phyloP scores from a whole-genome alignment of 2,888 invertebrate species.

The Cremastinae sp. region DNA sequence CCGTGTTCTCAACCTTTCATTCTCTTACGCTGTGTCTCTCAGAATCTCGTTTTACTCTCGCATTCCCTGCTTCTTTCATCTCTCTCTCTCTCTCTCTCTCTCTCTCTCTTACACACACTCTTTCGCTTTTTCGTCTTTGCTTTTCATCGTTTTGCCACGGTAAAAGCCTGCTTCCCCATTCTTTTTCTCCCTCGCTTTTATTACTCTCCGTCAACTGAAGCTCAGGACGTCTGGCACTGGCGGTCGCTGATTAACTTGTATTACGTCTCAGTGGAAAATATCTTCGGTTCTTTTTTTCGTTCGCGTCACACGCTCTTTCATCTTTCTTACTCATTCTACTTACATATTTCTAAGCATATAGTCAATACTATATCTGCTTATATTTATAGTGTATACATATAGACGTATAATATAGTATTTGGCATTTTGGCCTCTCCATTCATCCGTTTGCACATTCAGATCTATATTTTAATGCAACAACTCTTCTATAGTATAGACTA shows the following conservation, averaged over 20 bases:
- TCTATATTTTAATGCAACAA: too few relatives aligned
- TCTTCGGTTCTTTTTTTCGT: slow-evolving; percentile 58
- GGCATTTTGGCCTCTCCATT: too few relatives aligned
- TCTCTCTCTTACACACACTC: too few relatives aligned
- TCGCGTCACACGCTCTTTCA: slow-evolving; percentile 33
- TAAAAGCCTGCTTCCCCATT: slow-evolving; percentile 58
- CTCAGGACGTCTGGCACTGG: slow-evolving; percentile 75
- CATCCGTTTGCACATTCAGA: too few relatives aligned
- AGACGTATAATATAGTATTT: too few relatives aligned
- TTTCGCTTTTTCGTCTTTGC: too few relatives aligned
- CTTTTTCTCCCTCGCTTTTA: slow-evolving; percentile 47
- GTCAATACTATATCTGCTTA: too few relatives aligned
- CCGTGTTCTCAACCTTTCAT: slow-evolving; percentile 7
- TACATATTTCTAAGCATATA: slow-evolving; percentile 24
- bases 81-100: slow-evolving; percentile 18
- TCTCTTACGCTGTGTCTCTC: slow-evolving; percentile 37
- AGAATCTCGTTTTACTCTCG: slow-evolving; percentile 51
- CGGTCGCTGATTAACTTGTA: slow-evolving; percentile 77
- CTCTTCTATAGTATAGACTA: too few relatives aligned
- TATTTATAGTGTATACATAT: too few relatives aligned
- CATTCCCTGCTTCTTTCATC: slow-evolving; percentile 18
- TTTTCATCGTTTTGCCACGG: slow-evolving; percentile 31
- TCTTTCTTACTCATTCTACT: slow-evolving; percentile 36
- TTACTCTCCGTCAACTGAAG: slow-evolving; percentile 65
- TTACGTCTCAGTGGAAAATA: slow-evolving; percentile 68